phyloP scores from a whole-genome alignment of 2,888 invertebrate genomes.

The Dichetophora obliterata region DNA sequence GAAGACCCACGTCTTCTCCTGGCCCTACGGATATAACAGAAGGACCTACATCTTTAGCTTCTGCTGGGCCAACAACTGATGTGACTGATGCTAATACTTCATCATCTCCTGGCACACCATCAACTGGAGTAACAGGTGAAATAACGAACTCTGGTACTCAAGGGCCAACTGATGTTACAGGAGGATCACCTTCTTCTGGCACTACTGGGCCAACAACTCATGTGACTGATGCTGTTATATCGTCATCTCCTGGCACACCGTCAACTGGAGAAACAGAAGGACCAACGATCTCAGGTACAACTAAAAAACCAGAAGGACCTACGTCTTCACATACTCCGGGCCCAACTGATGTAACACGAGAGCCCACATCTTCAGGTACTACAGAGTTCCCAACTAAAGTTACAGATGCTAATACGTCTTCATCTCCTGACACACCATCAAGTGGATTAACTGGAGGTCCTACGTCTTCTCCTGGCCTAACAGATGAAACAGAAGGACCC shows the following conservation, averaged over 20 bases:
- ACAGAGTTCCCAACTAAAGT: neutral
- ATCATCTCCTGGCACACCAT: neutral
- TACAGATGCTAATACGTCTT: too few relatives aligned
- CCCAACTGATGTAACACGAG: too few relatives aligned
- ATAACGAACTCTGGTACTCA: too few relatives aligned
- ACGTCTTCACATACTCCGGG: too few relatives aligned
- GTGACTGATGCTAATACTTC: neutral
- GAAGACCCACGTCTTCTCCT: neutral
- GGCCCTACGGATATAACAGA: neutral
- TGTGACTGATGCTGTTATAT: neutral
- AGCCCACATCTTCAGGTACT: too few relatives aligned
- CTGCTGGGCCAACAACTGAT: neutral
- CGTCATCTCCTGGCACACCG: neutral
- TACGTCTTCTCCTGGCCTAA: too few relatives aligned
- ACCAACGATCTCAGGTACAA: neutral
- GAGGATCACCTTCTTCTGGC: neutral
- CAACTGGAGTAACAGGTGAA: too few relatives aligned
- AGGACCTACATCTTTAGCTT: neutral
- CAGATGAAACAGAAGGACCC: too few relatives aligned
- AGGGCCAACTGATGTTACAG: neutral
- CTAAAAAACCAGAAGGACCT: too few relatives aligned
- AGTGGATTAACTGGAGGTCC: too few relatives aligned
- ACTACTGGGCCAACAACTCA: neutral
- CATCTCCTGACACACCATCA: neutral
- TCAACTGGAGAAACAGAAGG: neutral